Base-by-base conservation (phyloP, 2,797 vertebrate genomes). In the Mormyrops attenuatus region DNA sequence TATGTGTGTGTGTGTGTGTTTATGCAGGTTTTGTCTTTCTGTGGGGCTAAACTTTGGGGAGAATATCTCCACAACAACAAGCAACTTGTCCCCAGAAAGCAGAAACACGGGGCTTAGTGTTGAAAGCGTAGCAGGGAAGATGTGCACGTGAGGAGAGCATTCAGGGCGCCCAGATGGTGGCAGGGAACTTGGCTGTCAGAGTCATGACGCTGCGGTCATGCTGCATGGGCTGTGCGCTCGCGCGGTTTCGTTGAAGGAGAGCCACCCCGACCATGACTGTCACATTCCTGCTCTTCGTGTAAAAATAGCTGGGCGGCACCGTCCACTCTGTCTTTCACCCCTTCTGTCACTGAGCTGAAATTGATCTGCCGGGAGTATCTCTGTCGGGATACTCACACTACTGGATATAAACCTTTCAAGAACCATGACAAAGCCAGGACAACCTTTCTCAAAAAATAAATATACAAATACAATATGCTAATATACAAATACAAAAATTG, bases 261-360 rank as follows among this genome's bases (percentile, higher is more conserved):
- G 87, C 80, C 93, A 93, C 93, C 89, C 89, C 92, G 94, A 94
- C 94, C 93, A 90, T 30, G 90, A 92, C 91, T 92, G 94, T 94
- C 92, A 93, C 89, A 90, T 93, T 88, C 89, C 91, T 91, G 88
- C 90, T 93, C 91, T 92, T 90, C 88, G 89, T 87, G 91, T 93
- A 92, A 49, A 94, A 91, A 87, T 88, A 90, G 89, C 85, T 86
- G 91, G 90, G 93, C 89, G 92, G 90, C 88, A 90, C 92, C 90
- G 90, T 92, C 88, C 91, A 89, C 89, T 93, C 93, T 94, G 91
- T 91, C 91, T 89, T 85, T 89, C 80, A 49, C 84, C 20, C 17
- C 7, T 50, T 89, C 20, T 63, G 34, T 63, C n/a, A 15, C 55
- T 38, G 9, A 17, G 11, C 63, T 89, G 57, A 89, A 49, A 44